A percentile compares a stretch with the other conserved stretches of the same genome.
Conservation (phyloP, 2,797 vertebrate genomes). For the Otus scops region DNA sequence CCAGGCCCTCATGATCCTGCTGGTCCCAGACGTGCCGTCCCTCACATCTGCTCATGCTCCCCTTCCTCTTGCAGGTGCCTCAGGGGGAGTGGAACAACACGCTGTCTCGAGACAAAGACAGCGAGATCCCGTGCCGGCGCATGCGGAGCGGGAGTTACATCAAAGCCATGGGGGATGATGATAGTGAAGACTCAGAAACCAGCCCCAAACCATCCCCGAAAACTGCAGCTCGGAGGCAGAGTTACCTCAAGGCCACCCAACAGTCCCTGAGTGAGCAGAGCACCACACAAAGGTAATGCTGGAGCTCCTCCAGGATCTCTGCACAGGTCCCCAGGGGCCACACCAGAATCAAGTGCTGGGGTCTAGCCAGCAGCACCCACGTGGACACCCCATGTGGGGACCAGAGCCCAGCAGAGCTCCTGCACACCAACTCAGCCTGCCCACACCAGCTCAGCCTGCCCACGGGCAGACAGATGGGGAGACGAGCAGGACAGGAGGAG, state of each 20-base stretch:
- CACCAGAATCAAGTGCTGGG: not conserved
- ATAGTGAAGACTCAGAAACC: slow-evolving; percentile 95
- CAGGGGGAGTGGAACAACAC: slow-evolving; percentile 92
- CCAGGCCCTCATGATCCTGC: not conserved
- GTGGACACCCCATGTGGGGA: not conserved
- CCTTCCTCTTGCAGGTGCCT: slow-evolving; percentile 83
- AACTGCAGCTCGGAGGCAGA: slow-evolving; percentile 93
- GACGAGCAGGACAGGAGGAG: not conserved
- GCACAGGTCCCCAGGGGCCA: not conserved
- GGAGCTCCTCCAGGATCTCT: not conserved
- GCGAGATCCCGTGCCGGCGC: slow-evolving; percentile 94
- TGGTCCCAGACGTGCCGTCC: not conserved
- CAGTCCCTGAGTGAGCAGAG: slow-evolving; percentile 97
- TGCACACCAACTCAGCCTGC: not conserved
- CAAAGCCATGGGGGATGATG: slow-evolving; percentile 98
- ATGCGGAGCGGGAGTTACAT: slow-evolving; percentile 99
- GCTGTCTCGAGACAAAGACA: slow-evolving; percentile 85
- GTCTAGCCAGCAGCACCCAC: not conserved
- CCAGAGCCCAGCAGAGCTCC: not conserved
- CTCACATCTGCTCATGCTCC: not conserved
- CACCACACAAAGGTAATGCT: slow-evolving; percentile 89
- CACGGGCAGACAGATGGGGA: not conserved
- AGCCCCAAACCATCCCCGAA: slow-evolving; percentile 98
- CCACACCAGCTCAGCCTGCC: not conserved
- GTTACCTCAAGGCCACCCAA: slow-evolving; percentile 98